phyloP scores from a whole-genome alignment of 2,797 vertebrate species.

The Gallinago nigripennis region DNA sequence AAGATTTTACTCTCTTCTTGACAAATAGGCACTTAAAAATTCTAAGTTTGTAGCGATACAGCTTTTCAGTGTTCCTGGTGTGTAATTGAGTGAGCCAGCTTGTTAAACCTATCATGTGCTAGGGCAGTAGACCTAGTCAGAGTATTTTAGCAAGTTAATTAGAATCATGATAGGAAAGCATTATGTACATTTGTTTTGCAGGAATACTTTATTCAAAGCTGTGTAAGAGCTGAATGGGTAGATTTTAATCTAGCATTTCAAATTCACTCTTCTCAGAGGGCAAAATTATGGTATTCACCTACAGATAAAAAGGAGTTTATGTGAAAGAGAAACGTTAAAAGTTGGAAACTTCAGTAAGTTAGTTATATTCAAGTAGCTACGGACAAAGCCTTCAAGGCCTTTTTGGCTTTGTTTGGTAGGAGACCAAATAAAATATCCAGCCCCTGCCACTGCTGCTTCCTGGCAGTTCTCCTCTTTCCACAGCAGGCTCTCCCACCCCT shows the following conservation, averaged over 20 bases:
- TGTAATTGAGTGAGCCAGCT: not conserved
- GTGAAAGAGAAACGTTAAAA: not conserved
- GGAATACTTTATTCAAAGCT: not conserved
- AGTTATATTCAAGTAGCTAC: not conserved
- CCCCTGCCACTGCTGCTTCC: not conserved
- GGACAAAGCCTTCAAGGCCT: not conserved
- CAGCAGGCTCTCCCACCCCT: not conserved
- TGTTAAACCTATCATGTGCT: not conserved
- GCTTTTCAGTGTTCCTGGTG: not conserved
- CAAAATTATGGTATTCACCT: not conserved
- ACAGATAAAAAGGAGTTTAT: not conserved
- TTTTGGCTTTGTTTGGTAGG: not conserved
- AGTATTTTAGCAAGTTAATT: not conserved
- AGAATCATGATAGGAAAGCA: not conserved
- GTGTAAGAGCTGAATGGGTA: constrained; percentile 9
- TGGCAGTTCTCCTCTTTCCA: not conserved
- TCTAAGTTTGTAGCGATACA: not conserved
- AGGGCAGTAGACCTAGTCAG: not conserved
- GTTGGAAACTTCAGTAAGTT: not conserved
- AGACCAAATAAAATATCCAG: not conserved
- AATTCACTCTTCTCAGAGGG: not conserved
- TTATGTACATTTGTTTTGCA: not conserved
- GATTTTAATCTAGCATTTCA: constrained; percentile 13
- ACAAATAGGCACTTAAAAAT: not conserved
- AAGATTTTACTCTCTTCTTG: not conserved